Conservation (phyloP, 2,888 invertebrate species). For the Heteromyza rotundicornis region DNA sequence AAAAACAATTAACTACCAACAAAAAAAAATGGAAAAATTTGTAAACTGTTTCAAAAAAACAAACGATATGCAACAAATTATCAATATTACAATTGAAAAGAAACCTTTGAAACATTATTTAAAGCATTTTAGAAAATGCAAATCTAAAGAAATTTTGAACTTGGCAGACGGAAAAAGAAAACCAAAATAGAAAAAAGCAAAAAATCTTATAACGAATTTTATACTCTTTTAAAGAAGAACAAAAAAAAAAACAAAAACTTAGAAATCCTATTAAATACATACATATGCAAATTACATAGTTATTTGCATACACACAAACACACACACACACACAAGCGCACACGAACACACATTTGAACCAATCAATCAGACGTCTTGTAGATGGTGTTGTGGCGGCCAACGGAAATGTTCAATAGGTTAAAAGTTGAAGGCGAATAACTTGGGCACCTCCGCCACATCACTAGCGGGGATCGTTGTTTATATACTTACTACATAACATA, state of each 20-base stretch:
- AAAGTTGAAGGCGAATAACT: no score
- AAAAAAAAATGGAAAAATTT: neutral
- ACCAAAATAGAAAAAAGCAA: slow-evolving; percentile 34
- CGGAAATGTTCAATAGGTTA: no score
- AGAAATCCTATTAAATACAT: slow-evolving; percentile 13
- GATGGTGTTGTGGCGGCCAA: no score
- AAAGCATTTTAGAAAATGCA: slow-evolving; percentile 4
- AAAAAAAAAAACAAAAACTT: neutral
- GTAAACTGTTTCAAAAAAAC: neutral
- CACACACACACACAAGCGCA: slow-evolving; percentile 1
- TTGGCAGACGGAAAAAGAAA: slow-evolving; percentile 32
- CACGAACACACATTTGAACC: slow-evolving; percentile 16
- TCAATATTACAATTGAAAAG: no score
- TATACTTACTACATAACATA: no score
- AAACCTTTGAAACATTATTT: no score
- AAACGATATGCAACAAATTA: no score
- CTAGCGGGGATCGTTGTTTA: no score
- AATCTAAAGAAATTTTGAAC: slow-evolving; percentile 23
- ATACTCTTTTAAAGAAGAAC: slow-evolving; percentile 18
- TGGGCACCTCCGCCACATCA: no score
- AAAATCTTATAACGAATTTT: slow-evolving; percentile 30
- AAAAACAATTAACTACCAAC: no score
- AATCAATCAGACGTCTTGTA: no score
- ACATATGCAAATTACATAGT: slow-evolving; percentile 8
- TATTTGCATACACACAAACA: neutral